Base-by-base conservation (phyloP, 37 sponge, comb jelly and placozoan species). In the Cliona cf. orientalis region DNA sequence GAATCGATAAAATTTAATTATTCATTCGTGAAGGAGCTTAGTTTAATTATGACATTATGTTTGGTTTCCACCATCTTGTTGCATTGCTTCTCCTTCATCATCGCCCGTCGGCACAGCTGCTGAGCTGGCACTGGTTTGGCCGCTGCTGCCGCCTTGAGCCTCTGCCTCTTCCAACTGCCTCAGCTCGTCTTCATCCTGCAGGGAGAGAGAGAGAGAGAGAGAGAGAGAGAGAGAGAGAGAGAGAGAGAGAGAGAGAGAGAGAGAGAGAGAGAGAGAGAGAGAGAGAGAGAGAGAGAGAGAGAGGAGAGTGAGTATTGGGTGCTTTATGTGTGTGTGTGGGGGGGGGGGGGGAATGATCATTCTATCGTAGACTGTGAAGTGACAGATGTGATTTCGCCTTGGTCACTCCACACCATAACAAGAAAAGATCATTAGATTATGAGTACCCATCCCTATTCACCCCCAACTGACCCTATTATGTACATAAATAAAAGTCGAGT, bases 181-280 rank as follows among this genome's bases (percentile, higher is more conserved):
- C 25, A 69, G 63, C 7, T 81, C 62, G 31, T 57, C 74, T 41
- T 74, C 63, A 37, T 72, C 73, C 62, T 83, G 58, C 34, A 65
- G 40, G 23, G 63, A 64, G 79, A 63, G 66, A 57, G 61, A 59
- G 58, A 57, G 76, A 75, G 58, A 75, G 76, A 57, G 58, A 57
- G 62, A 5, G 57, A 74, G 58, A 74, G 63, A 61, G 63, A 61
- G 63, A n/a, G 63, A 25, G 63, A 61, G 26, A 25, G n/a, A 65
- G 40, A 34, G 63, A 64, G 79, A 63, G 66, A 57, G 61, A 59
- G 58, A 57, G 76, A 75, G 58, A 75, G 76, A 57, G 58, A 57
- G 62, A 5, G 57, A 65, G 40, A 34, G 63, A 64, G 79, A 63
- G 66, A 57, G 61, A 59, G 58, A 57, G 76, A 75, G 58, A 75